Evolutionary conservation across 1,140 invertebrate genomes (phyloP), one percentile per base, ranked within the genome.

Genomic region (Drosophila ironensis): DNA sequence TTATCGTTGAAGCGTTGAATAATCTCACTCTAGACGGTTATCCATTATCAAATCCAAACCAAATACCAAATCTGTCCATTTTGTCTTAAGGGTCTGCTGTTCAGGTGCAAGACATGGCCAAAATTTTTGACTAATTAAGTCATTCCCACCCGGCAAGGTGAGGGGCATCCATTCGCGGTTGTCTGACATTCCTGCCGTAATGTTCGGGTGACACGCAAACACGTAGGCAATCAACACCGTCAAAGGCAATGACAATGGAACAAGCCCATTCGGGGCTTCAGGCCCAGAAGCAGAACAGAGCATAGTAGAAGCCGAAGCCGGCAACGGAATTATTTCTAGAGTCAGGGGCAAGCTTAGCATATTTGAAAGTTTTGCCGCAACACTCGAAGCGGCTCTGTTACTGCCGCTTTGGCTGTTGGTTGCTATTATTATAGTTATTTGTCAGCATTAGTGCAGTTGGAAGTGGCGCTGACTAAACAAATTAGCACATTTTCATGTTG

Each of bases 61-160:
- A n/a, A n/a, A n/a, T n/a, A n/a, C n/a, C n/a, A n/a, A n/a, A n/a
- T n/a, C n/a, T 33, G n/a, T 17, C 6, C 16, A 37, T 37, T 37
- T 37, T 7, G 1, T 5, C 28, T 0, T 14, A 12, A 5, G 30
- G n/a, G n/a, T 12, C 30, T 33, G n/a, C 30, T 27, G 12, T 25
- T 42, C 19, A 44, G 56, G 22, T 27, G 54, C 20, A 24, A 63
- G 46, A 53, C 61, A 77, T 76, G 64, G 56, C 67, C 72, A 60
- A 77, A 72, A 77, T 77, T 77, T 50, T 84, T 69, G 61, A 73
- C 78, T 82, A 82, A 82, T 82, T 82, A 82, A 82, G 77, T 50
- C 78, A 82, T 82, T 48, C 30, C 6, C 2, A 22, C 20, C 2
- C 16, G 33, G 14, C 14, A 6, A 16, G 22, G 35, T 19, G 14